phyloP scores from a whole-genome alignment of 2,888 invertebrate species.

The Halictus ligatus region DNA sequence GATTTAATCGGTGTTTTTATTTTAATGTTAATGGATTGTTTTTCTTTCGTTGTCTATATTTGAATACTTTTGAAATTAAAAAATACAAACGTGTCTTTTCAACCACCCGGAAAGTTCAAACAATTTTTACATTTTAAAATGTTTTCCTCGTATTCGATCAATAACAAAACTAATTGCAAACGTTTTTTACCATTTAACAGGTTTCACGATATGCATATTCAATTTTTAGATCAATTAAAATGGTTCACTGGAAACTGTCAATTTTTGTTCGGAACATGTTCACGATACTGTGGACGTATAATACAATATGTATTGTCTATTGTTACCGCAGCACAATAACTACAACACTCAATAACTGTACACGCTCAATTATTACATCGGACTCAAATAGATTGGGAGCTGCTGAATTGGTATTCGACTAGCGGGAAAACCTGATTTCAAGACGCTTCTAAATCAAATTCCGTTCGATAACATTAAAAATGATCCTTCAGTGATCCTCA shows the following conservation, averaged over 20 bases:
- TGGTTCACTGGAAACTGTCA: not conserved
- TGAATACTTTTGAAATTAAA: too few species aligned
- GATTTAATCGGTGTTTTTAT: too few species aligned
- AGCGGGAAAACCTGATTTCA: not conserved
- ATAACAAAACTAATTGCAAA: not conserved
- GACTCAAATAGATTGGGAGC: not conserved
- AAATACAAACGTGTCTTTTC: not conserved
- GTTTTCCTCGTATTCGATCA: not conserved
- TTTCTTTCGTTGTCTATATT: too few species aligned
- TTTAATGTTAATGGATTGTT: too few species aligned
- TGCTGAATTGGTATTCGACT: not conserved
- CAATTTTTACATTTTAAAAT: not conserved
- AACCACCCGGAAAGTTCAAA: not conserved
- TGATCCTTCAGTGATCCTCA: too few species aligned
- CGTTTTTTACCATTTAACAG: not conserved
- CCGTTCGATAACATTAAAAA: too few species aligned
- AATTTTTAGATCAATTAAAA: not conserved
- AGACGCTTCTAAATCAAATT: too few species aligned
- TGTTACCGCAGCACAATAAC: not conserved
- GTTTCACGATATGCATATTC: not conserved
- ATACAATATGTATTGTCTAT: not conserved
- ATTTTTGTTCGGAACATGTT: not conserved
- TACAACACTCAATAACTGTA: not conserved
- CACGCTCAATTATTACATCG: not conserved
- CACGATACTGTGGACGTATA: not conserved